Conservation (phyloP, 2,113 vertebrate genomes). For the Heterotis niloticus region DNA sequence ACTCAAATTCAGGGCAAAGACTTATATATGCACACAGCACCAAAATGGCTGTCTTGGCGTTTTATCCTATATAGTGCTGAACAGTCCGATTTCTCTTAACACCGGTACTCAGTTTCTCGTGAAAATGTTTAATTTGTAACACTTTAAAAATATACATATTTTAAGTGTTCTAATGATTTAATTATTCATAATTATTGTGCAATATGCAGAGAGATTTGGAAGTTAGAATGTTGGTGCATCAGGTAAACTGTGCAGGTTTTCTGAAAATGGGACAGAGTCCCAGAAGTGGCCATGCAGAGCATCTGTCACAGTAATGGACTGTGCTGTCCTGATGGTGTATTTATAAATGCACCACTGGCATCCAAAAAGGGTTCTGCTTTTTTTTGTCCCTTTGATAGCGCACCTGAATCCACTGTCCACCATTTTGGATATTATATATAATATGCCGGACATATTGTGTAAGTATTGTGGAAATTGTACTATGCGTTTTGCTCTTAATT, state of each 20-base stretch:
- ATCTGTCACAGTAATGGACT: constrained; percentile 14
- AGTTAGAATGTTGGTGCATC: not conserved
- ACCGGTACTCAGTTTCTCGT: no score
- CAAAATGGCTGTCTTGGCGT: not conserved
- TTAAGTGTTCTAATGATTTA: no score
- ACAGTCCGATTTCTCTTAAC: no score
- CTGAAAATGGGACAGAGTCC: constrained; percentile 16
- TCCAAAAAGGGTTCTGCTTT: not conserved
- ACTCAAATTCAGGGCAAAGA: not conserved
- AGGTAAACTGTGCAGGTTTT: constrained; percentile 1
- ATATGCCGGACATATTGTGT: not conserved
- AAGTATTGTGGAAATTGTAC: no score
- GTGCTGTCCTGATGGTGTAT: not conserved
- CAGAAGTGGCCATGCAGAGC: not conserved
- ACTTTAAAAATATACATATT: no score
- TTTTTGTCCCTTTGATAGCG: not conserved
- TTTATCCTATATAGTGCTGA: no score
- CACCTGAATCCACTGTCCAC: not conserved
- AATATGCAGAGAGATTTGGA: not conserved
- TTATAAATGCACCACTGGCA: not conserved
- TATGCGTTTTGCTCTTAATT: no score
- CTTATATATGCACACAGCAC: not conserved
- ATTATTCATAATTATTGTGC: not conserved
- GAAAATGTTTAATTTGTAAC: no score
- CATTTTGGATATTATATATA: not conserved